Conservation (phyloP, 1,140 invertebrate genomes). For the Magallana gigas region DNA sequence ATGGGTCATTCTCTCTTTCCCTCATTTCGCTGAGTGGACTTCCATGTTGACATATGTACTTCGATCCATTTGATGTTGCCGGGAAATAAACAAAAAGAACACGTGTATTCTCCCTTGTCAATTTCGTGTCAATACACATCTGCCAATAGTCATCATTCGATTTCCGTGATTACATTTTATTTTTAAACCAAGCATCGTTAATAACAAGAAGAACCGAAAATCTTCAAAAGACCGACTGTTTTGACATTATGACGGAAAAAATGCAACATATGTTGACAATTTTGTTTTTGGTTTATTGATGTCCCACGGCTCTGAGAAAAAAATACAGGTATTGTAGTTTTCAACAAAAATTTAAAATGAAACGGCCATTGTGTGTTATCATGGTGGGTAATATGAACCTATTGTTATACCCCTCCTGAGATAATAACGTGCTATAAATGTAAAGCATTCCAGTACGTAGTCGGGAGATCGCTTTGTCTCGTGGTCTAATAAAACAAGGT, state of each 20-base stretch:
- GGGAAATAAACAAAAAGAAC: slow-evolving; percentile 25
- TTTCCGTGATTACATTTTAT: slow-evolving; percentile 17
- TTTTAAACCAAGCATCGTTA: not conserved
- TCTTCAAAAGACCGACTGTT: no score
- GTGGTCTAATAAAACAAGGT: not conserved
- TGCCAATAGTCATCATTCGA: slow-evolving; percentile 6
- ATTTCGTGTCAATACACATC: slow-evolving; percentile 30
- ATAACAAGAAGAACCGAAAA: not conserved
- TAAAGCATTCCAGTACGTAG: not conserved
- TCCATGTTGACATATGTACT: slow-evolving; percentile 14
- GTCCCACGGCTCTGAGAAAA: not conserved
- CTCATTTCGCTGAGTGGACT: slow-evolving; percentile 13
- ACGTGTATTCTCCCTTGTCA: not conserved
- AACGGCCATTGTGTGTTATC: slow-evolving; percentile 20
- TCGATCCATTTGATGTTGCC: slow-evolving; percentile 25
- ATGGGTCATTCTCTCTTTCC: not conserved
- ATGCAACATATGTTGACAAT: slow-evolving; percentile 12
- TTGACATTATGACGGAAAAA: not conserved
- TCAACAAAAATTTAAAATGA: slow-evolving; percentile 22
- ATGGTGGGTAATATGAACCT: not conserved
- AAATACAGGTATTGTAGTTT: slow-evolving; percentile 7
- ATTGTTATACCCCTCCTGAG: not conserved
- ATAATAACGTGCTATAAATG: not conserved
- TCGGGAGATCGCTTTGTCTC: not conserved
- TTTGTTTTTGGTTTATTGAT: not conserved